These are phyloP conservation scores for Phylloscopus whistleri DNA, from an alignment of 2,113 vertebrate species.

Conservation along the genomic window DNA sequence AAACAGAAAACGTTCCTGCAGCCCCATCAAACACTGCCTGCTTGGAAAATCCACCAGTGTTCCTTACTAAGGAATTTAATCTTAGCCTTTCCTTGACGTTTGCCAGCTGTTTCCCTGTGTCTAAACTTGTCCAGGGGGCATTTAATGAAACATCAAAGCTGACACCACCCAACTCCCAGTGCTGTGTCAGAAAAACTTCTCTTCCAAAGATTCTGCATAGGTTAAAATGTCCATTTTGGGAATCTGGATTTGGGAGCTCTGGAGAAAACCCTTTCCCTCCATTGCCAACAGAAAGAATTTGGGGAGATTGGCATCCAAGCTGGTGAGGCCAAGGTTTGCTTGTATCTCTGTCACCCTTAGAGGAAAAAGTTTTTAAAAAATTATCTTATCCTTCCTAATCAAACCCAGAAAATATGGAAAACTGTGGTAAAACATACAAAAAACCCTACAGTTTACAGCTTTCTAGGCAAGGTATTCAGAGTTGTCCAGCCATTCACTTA, in stretches of 20 bases:
- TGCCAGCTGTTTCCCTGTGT: background rate
- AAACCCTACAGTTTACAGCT: fast-evolving
- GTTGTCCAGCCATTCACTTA: background rate
- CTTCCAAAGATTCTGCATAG: background rate
- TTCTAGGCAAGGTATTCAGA: background rate
- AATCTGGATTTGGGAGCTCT: background rate
- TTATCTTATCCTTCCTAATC: background rate
- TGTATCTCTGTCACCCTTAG: background rate
- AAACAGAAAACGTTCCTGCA: background rate
- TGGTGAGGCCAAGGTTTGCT: background rate
- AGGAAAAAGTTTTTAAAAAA: background rate
- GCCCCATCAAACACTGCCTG: background rate
- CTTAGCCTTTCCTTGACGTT: background rate
- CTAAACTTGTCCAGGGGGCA: background rate
- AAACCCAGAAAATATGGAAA: background rate
- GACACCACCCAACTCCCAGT: background rate
- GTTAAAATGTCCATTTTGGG: background rate
- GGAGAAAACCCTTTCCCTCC: background rate
- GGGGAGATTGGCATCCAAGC: background rate
- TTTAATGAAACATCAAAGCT: background rate
- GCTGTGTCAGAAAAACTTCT: background rate
- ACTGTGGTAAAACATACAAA: background rate
- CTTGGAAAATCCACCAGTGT: background rate
- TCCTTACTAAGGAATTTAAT: background rate
- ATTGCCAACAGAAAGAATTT: background rate